Percentiles rank a stretch among this genome's conserved stretches.
Evolutionary conservation across 2,113 vertebrate species (phyloP).

Genomic region (Coturnix japonica): DNA sequence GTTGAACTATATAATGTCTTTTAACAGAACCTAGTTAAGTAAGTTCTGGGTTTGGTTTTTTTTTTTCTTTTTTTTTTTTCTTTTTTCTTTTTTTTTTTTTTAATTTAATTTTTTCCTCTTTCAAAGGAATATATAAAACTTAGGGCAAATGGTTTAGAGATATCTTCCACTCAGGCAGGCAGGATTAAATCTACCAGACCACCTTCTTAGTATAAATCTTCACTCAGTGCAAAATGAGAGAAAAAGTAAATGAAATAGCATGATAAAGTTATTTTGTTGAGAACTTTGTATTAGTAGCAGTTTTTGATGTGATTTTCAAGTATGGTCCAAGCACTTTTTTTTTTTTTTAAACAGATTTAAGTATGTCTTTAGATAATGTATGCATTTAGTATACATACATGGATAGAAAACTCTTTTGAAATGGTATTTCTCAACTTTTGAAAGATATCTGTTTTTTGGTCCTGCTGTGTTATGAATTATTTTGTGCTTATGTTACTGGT

Average conservation of each 20-base stretch:
- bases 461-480: background rate
- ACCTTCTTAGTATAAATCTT: background rate
- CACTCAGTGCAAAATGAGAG: background rate
- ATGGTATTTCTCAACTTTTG: background rate
- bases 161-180: background rate
- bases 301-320: background rate
- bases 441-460: background rate
- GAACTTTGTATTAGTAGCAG: background rate
- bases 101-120: background rate
- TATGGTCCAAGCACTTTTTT: background rate
- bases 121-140: background rate
- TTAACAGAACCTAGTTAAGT: background rate
- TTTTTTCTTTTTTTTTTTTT: too few relatives aligned
- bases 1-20: background rate
- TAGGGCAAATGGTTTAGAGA: background rate
- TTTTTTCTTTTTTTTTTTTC: background rate
- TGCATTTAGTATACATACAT: background rate
- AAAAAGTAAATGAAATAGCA: background rate
- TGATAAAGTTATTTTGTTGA: background rate
- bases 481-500: background rate
- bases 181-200: background rate
- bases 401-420: background rate
- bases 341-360: background rate
- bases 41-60: background rate
- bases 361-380: background rate